Evolutionary conservation across 2,888 invertebrate species (phyloP).

Genomic region (Rosalia funebris): DNA sequence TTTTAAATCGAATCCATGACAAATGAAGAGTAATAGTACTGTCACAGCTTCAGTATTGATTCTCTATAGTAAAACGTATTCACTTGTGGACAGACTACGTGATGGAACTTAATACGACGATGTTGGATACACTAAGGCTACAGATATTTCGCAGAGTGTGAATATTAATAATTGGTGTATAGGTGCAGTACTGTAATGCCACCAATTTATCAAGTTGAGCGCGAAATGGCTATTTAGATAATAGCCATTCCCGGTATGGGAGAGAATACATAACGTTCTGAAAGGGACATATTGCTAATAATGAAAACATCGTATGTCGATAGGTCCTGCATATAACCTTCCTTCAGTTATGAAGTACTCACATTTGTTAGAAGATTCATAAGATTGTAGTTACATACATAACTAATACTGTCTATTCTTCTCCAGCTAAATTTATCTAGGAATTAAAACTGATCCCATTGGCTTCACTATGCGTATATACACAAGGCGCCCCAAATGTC

Average conservation of each 20-base stretch:
- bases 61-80: neutral
- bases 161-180: constrained; percentile 34
- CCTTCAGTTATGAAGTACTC: too few species aligned
- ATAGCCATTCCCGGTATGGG: neutral
- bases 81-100: neutral
- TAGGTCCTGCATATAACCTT: too few species aligned
- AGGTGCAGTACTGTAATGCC: constrained; percentile 37
- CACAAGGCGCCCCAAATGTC: too few species aligned
- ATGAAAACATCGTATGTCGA: neutral
- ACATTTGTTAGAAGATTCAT: too few species aligned
- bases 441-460: too few species aligned
- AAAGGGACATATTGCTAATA: constrained; percentile 3
- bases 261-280: neutral
- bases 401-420: too few species aligned
- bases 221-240: constrained; percentile 8
- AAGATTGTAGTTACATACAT: too few species aligned
- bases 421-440: too few species aligned
- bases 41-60: neutral
- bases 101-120: constrained; percentile 5
- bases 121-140: constrained; percentile 15
- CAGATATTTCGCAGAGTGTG: constrained; percentile 20
- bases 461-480: too few species aligned
- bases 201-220: constrained; percentile 32
- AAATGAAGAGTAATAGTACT: neutral
- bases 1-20: neutral